A percentile compares a stretch with the other conserved stretches of the same genome.
Evolutionary conservation across 2,797 vertebrate genomes (phyloP).

Genomic region (Spheniscus humboldti): DNA sequence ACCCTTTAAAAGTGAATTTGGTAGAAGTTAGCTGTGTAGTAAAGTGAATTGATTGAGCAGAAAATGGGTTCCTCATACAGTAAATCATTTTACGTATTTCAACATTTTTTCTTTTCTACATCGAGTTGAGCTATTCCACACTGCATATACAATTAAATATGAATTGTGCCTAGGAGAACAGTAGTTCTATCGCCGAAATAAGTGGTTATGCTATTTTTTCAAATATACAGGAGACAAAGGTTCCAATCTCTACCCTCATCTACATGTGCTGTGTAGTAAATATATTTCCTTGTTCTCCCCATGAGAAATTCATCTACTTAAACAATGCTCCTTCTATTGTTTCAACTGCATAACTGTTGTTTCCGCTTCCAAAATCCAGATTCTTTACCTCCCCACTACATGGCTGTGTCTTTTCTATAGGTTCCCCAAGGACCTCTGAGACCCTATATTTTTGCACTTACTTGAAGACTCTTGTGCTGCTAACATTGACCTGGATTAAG

Average conservation of each 20-base stretch:
- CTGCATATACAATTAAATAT: not conserved
- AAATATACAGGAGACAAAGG: not conserved
- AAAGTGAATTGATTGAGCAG: not conserved
- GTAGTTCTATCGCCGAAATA: not conserved
- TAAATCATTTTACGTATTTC: not conserved
- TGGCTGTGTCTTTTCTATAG: not conserved
- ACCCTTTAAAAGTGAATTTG: not conserved
- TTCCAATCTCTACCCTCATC: not conserved
- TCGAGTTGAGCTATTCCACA: not conserved
- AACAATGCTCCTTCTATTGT: not conserved
- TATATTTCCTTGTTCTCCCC: not conserved
- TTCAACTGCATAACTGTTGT: not conserved
- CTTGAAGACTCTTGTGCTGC: not conserved
- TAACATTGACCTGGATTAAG: not conserved
- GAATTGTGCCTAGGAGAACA: not conserved
- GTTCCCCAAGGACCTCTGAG: not conserved
- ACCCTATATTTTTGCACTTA: not conserved
- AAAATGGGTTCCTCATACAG: not conserved
- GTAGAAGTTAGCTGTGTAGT: not conserved
- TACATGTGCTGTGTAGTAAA: not conserved
- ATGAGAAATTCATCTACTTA: not conserved
- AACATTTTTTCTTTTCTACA: not conserved
- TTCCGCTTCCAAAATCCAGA: not conserved
- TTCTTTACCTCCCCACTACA: not conserved
- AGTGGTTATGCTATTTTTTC: not conserved